Conservation (phyloP, 2,888 invertebrate genomes). For the Cataglyphis livida region DNA sequence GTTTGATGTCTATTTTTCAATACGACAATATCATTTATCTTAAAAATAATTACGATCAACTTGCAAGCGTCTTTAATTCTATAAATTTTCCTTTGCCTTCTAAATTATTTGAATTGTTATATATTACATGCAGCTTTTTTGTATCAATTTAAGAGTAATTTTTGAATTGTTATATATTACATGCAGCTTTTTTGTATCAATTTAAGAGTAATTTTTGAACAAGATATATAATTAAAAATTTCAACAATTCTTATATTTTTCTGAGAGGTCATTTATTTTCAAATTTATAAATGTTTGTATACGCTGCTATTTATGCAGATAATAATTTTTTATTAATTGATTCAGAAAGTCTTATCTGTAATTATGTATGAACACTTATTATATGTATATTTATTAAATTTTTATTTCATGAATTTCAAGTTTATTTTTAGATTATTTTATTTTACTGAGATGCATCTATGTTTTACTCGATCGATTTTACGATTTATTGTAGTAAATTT, state of each 20-base stretch:
- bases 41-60: not conserved
- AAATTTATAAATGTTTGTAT: not conserved
- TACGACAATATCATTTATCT: not conserved
- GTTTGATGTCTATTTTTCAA: slow-evolving; percentile 3
- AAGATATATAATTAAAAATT: not conserved
- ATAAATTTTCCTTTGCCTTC: not conserved
- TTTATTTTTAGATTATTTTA: slow-evolving; percentile 10
- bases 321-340: not conserved
- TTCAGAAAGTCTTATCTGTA: not conserved
- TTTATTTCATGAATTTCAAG: not conserved
- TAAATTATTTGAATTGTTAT: not conserved
- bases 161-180: not conserved
- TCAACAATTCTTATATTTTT: not conserved
- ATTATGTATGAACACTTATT: not conserved
- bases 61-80: not conserved
- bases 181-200: not conserved
- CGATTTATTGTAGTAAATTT: not conserved
- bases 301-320: not conserved
- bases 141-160: not conserved
- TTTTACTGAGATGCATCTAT: not conserved
- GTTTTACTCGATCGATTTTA: not conserved
- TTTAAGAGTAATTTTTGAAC: not conserved
- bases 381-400: not conserved
- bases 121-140: not conserved
- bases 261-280: not conserved